A percentile compares a stretch with the other conserved stretches of the same genome.
These are phyloP conservation scores for Forbesichthys papilliferus DNA, from an alignment of 2,113 vertebrate species.

Conservation along the genomic window DNA sequence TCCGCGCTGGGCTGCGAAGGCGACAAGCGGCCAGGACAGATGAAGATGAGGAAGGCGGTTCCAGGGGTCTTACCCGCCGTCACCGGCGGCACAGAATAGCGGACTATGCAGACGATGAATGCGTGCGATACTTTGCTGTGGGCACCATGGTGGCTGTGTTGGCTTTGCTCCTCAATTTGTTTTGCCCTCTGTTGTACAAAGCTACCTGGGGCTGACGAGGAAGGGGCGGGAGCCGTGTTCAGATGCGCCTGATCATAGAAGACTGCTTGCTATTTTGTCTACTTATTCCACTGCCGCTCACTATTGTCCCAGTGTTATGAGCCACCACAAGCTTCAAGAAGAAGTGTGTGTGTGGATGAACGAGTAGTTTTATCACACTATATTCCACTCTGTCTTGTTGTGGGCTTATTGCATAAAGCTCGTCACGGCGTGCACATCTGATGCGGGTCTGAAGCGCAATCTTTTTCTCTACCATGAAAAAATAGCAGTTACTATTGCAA, in stretches of 20 bases:
- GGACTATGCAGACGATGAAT: slow-evolving; percentile 85
- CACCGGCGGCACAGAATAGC: slow-evolving; percentile 64
- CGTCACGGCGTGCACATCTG: no score
- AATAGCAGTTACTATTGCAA: no score
- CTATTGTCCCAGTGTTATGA: no score
- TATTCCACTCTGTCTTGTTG: no score
- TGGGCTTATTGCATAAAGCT: no score
- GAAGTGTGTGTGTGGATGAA: no score
- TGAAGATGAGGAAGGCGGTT: slow-evolving; percentile 50
- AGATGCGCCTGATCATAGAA: background rate
- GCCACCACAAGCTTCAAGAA: no score
- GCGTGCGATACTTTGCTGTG: slow-evolving; percentile 88
- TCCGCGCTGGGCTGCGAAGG: slow-evolving; percentile 68
- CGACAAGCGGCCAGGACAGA: slow-evolving; percentile 48
- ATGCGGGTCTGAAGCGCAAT: no score
- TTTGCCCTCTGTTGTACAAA: slow-evolving; percentile 88
- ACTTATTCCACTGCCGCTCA: no score
- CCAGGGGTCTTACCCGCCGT: slow-evolving; percentile 32
- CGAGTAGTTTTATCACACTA: no score
- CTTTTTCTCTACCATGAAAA: no score
- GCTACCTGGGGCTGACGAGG: slow-evolving; percentile 77
- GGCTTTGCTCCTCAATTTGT: slow-evolving; percentile 87
- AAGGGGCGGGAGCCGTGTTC: background rate
- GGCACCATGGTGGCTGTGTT: slow-evolving; percentile 87
- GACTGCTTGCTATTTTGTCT: background rate